Evolutionary conservation across 1,140 invertebrate genomes (phyloP).

Genomic region (Pseudachorutes palmiensis): DNA sequence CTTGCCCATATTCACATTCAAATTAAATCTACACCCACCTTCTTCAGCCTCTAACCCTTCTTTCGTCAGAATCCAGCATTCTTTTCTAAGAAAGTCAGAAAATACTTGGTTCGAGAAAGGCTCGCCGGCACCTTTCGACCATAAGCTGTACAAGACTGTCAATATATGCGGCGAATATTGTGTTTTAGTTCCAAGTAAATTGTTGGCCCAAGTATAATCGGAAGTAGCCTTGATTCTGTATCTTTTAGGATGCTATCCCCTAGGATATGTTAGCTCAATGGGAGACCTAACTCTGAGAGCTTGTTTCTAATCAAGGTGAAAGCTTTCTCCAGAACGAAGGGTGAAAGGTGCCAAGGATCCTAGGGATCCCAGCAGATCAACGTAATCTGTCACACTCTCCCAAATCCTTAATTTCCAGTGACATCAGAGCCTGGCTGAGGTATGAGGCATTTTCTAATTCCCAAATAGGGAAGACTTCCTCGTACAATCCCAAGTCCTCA

Average conservation of each 20-base stretch:
- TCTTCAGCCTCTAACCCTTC: background rate
- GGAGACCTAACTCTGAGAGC: background rate
- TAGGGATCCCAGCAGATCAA: background rate
- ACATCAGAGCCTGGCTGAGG: too few relatives aligned
- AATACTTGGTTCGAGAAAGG: too few relatives aligned
- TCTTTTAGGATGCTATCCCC: background rate
- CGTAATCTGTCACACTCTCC: background rate
- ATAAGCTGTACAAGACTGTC: too few relatives aligned
- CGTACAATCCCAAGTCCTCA: too few relatives aligned
- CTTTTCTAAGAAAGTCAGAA: too few relatives aligned
- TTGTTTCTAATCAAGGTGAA: background rate
- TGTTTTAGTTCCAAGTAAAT: too few relatives aligned
- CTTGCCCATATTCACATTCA: too few relatives aligned
- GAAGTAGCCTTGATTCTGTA: background rate
- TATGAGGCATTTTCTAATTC: too few relatives aligned
- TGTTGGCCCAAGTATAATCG: too few relatives aligned
- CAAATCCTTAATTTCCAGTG: conserved; percentile 2
- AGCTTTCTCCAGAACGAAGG: background rate
- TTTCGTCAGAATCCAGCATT: background rate
- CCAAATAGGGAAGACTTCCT: too few relatives aligned
- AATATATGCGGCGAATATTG: too few relatives aligned
- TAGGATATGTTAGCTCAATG: background rate
- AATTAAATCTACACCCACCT: background rate
- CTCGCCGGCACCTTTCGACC: too few relatives aligned
- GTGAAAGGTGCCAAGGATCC: background rate